Conservation (phyloP, 2,113 vertebrate species). For the Dromiciops gliroides region DNA sequence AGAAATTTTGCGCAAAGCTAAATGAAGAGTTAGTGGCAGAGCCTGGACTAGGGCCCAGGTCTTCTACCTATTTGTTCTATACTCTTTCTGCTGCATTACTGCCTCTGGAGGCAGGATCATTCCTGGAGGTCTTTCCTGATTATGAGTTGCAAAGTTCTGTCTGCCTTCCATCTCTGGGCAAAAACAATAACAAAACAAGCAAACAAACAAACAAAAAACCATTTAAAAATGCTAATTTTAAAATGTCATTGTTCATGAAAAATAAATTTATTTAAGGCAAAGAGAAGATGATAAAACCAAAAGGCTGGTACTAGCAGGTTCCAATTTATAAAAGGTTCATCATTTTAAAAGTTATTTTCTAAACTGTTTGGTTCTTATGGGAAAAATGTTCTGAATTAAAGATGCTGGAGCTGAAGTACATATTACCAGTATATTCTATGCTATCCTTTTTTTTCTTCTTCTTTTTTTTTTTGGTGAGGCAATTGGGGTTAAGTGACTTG, state of each 20-base stretch:
- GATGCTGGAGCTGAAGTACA: background rate
- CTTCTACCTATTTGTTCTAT: background rate
- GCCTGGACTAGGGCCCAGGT: background rate
- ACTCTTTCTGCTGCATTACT: background rate
- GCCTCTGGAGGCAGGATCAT: background rate
- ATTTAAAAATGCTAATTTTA: slow-evolving; percentile 30
- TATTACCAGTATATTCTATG: background rate
- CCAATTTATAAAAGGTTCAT: slow-evolving; percentile 15
- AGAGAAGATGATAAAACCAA: slow-evolving; percentile 7
- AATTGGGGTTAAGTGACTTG: too few relatives aligned
- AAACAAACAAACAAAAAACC: too few relatives aligned
- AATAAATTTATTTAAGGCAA: slow-evolving; percentile 23
- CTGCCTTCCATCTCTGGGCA: slow-evolving; percentile 24
- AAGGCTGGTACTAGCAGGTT: slow-evolving; percentile 7
- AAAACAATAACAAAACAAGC: too few relatives aligned
- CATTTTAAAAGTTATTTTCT: background rate
- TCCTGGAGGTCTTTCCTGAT: background rate
- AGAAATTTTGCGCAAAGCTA: background rate
- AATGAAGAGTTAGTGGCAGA: background rate
- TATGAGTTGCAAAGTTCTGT: slow-evolving; percentile 15
- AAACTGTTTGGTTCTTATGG: background rate
- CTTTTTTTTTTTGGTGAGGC: too few relatives aligned
- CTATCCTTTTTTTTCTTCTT: too few relatives aligned
- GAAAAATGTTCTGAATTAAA: background rate
- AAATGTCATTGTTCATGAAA: background rate